Conservation (phyloP, 2,888 invertebrate genomes). For the Pseudanteris insignis region DNA sequence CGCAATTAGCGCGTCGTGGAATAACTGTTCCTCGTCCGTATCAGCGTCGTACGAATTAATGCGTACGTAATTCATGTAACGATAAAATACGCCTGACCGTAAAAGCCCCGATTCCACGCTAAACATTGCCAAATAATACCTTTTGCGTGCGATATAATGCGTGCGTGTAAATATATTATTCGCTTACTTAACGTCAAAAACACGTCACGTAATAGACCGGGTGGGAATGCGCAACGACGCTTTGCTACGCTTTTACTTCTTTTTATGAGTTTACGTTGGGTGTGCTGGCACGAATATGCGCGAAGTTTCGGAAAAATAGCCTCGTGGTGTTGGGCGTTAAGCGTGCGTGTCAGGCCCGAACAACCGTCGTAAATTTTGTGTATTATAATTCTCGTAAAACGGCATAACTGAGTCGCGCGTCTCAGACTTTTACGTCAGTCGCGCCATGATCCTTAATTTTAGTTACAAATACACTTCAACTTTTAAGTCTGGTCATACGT, state of each 20-base stretch:
- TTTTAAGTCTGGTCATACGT: too few relatives aligned
- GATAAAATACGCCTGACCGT: too few relatives aligned
- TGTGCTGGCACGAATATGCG: slow-evolving; percentile 34
- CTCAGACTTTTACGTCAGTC: slow-evolving; percentile 28
- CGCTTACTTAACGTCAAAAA: slow-evolving; percentile 24
- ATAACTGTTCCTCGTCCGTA: not conserved
- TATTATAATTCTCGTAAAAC: slow-evolving; percentile 44
- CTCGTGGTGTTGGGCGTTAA: slow-evolving; percentile 26
- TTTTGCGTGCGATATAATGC: slow-evolving; percentile 7
- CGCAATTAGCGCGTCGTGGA: not conserved
- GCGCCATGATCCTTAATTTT: too few relatives aligned
- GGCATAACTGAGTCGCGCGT: slow-evolving; percentile 23
- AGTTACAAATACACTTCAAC: too few relatives aligned
- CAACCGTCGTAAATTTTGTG: slow-evolving; percentile 48
- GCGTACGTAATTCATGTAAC: too few relatives aligned
- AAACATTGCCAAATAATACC: not conserved
- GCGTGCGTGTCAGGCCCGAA: slow-evolving; percentile 18
- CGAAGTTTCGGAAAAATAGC: slow-evolving; percentile 54
- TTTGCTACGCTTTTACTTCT: slow-evolving; percentile 28
- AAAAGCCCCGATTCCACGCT: not conserved
- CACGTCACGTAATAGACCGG: slow-evolving; percentile 33
- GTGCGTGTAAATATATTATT: slow-evolving; percentile 15
- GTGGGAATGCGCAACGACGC: slow-evolving; percentile 24
- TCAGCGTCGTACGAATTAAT: too few relatives aligned
- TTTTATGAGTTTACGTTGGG: slow-evolving; percentile 36